These are phyloP conservation scores for Rhynchotus rufescens DNA, from an alignment of 2,797 vertebrate species.

Conservation along the genomic window DNA sequence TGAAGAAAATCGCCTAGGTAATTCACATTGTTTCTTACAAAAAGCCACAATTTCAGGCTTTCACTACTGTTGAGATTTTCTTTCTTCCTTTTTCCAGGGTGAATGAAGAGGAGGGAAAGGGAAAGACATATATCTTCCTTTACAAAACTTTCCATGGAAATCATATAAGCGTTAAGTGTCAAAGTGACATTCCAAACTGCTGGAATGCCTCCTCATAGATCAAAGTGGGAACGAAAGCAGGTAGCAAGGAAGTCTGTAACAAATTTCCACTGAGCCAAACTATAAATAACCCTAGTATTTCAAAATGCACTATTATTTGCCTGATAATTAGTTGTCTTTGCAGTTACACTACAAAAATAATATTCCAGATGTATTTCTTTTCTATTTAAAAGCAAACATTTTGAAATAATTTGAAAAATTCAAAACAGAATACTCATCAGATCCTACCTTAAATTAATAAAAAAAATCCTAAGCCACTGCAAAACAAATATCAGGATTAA, in stretches of 20 bases:
- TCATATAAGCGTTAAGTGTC: neutral
- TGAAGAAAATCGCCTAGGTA: neutral
- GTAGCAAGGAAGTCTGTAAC: slow-evolving; percentile 29
- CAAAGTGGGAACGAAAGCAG: slow-evolving; percentile 30
- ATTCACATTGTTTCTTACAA: neutral
- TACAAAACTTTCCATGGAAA: slow-evolving; percentile 36
- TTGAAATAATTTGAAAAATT: neutral
- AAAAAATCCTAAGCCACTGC: neutral
- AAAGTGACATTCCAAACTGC: neutral
- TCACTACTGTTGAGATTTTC: neutral
- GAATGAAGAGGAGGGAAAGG: neutral
- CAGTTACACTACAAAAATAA: slow-evolving; percentile 14
- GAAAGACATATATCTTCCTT: neutral
- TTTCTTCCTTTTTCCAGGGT: neutral
- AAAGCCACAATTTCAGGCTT: neutral
- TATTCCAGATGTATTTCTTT: slow-evolving; percentile 33
- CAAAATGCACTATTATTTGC: slow-evolving; percentile 34
- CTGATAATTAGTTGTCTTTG: neutral
- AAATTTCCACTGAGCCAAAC: slow-evolving; percentile 35
- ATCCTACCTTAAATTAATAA: slow-evolving; percentile 4
- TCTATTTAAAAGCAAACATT: slow-evolving; percentile 10
- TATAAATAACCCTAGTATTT: slow-evolving; percentile 16
- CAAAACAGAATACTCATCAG: slow-evolving; percentile 26
- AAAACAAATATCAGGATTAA: slow-evolving; percentile 44
- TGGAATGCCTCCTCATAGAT: slow-evolving; percentile 33